A percentile compares a stretch with the other conserved stretches of the same genome.
Evolutionary conservation across 2,113 vertebrate species (phyloP).

Genomic region (Pontoporia blainvillei): DNA sequence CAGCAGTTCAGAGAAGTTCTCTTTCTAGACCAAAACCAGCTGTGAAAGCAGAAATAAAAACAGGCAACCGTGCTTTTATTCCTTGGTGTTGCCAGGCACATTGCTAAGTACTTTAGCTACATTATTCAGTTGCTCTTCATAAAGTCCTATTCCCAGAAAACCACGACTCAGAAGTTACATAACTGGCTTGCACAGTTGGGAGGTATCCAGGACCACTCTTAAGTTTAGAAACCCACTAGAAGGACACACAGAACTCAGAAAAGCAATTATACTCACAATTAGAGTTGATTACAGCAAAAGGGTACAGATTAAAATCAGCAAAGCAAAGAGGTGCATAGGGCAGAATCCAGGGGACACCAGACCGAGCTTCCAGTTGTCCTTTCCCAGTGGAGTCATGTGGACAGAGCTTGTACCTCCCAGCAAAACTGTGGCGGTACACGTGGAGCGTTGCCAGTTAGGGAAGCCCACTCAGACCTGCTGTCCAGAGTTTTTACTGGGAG

Average conservation of each 20-base stretch:
- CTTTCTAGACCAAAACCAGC: neutral
- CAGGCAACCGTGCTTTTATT: neutral
- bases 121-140: neutral
- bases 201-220: neutral
- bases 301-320: neutral
- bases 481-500: neutral
- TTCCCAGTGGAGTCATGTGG: neutral
- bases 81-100: neutral
- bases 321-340: accelerated
- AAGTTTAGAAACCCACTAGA: neutral
- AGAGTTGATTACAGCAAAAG: neutral
- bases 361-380: neutral
- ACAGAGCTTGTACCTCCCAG: neutral
- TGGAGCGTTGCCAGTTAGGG: neutral
- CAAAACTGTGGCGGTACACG: neutral
- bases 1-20: neutral
- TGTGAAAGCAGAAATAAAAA: neutral
- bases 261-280: neutral
- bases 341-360: neutral
- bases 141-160: neutral
- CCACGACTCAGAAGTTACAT: neutral
- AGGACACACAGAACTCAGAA: neutral
- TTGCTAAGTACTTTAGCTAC: neutral
- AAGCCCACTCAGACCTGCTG: neutral
- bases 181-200: neutral